A percentile compares a stretch with the other conserved stretches of the same genome.
Conservation (phyloP, 2,797 vertebrate genomes). For the Crenichthys baileyi region DNA sequence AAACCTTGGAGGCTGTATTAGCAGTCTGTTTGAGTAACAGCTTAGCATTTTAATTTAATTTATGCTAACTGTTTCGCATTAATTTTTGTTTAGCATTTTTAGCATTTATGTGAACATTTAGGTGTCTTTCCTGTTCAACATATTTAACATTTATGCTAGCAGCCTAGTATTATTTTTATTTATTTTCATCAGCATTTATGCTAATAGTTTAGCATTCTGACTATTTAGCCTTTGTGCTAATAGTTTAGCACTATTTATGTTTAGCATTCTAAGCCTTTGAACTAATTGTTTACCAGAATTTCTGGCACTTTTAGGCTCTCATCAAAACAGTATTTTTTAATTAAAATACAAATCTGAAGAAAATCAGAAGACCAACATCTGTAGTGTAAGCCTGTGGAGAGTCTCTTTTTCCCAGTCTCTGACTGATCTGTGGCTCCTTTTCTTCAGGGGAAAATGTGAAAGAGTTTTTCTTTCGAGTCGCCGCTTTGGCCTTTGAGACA, state of each 20-base stretch:
- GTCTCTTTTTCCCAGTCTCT: conserved; percentile 1
- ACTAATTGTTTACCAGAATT: background rate
- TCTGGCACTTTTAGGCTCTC: background rate
- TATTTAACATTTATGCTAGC: no score
- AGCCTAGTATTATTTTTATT: no score
- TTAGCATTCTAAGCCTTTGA: background rate
- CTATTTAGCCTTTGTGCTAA: background rate
- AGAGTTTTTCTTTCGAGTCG: conserved; percentile 96
- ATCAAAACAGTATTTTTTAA: background rate
- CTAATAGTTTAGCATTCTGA: background rate
- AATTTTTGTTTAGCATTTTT: no score
- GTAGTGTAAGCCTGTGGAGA: background rate
- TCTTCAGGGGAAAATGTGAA: conserved; percentile 91
- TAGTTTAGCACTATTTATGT: background rate
- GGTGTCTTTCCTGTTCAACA: no score
- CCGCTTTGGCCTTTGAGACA: conserved; percentile 91
- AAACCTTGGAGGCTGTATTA: background rate
- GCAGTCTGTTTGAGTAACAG: background rate
- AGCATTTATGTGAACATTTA: no score
- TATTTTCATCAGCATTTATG: background rate
- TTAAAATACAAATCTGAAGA: background rate
- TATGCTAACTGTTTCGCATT: background rate
- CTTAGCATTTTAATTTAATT: background rate
- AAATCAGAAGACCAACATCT: background rate
- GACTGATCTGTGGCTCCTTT: background rate